A percentile compares a stretch with the other conserved stretches of the same genome.
phyloP scores from a whole-genome alignment of 2,797 vertebrate genomes.

The Urocyon cinereoargenteus region DNA sequence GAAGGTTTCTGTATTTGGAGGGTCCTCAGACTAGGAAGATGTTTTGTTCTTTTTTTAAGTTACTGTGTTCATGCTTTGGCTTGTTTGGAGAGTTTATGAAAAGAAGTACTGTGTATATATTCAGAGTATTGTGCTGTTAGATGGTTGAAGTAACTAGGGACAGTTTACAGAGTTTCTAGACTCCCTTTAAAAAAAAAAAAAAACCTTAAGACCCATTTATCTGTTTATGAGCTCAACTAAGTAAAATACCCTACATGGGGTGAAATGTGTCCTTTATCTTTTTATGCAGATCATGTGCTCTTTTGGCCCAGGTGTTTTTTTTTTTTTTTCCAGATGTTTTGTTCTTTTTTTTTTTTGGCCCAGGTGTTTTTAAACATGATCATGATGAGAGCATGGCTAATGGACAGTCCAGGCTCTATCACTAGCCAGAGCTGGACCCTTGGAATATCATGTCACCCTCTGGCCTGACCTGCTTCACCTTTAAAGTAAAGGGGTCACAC shows the following conservation, averaged over 20 bases:
- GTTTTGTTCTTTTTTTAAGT: conserved; percentile 17
- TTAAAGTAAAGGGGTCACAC: background rate
- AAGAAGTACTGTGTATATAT: background rate
- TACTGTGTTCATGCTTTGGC: conserved; percentile 10
- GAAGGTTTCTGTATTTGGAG: conserved; percentile 49
- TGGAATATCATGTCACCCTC: background rate
- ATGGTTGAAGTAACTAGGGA: background rate
- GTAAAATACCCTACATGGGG: background rate
- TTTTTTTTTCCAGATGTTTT: too few relatives aligned
- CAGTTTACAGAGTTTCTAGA: conserved; percentile 4
- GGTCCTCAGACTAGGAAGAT: background rate
- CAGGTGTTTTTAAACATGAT: conserved; percentile 28
- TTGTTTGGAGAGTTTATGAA: background rate
- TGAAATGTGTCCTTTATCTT: conserved; percentile 21
- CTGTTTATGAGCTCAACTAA: background rate
- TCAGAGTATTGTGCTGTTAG: background rate
- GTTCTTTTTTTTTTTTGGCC: background rate
- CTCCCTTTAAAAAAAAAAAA: background rate
- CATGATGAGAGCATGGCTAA: background rate
- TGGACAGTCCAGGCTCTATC: background rate
- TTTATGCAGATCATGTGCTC: background rate
- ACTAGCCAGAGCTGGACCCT: background rate
- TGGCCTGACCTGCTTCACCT: background rate
- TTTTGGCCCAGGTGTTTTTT: background rate
- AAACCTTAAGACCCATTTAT: background rate